Evolutionary conservation across 2,797 vertebrate genomes (phyloP), one percentile per base, ranked within the genome.

Genomic region (Geotrypetes seraphini): DNA sequence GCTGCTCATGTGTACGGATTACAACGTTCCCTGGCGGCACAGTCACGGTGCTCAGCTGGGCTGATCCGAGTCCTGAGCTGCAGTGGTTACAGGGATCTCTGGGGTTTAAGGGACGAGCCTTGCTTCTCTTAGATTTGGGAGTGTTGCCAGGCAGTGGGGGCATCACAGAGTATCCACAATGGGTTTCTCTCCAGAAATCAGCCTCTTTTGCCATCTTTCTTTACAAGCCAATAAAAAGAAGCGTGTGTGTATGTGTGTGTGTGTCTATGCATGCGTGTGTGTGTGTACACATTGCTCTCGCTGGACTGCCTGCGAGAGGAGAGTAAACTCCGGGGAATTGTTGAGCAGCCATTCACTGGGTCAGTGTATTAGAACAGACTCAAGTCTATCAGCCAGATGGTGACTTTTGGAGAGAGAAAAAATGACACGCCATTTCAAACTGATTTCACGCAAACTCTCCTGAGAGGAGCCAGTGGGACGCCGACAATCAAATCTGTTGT

Each of bases 371-470:
- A 69, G 87, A 83, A 84, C 76, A 72, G 71, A 84, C 79, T 80
- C 71, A 69, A 86, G 89, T 87, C 89, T 86, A 79, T 86, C 79
- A 84, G 86, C 93, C 91, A 97, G 94, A 99, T 96, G 94, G 94
- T 85, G 81, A 89, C 88, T 93, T 86, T 86, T 78, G 84, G 87
- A 88, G 89, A 83, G 88, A 89, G 83, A 81, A 83, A 87, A 79
- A 89, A 87, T 90, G 91, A 92, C 92, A 91, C 85, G 80, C 87
- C 91, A 84, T 95, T 92, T 93, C 95, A 90, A 96, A 93, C 88
- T 75, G 91, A 97, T 99, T 99, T 97, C 90, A 96, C 84, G 88
- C 84, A 79, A 73, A 84, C 64, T 86, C 94, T 92, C 91, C 60
- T 68, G 92, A 91, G 91, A 84, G 68, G 62, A 71, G 56, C 73